These are phyloP conservation scores for Zenarchopterus dispar DNA, from an alignment of 2,797 vertebrate species.

Conservation along the genomic window DNA sequence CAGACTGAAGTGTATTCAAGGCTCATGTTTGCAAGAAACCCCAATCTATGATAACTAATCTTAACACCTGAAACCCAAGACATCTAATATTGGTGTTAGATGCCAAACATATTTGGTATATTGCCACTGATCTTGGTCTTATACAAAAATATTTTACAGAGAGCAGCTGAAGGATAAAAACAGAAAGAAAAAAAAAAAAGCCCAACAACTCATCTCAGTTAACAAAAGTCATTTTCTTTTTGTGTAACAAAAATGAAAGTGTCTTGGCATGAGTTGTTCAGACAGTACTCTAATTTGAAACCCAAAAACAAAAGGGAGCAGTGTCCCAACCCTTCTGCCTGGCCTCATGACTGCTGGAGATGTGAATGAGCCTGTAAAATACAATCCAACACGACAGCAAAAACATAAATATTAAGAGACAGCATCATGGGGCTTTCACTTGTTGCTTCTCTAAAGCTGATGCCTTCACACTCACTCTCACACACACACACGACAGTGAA, in stretches of 20 bases:
- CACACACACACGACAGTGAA: constrained; percentile 1
- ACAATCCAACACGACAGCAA: constrained; percentile 27
- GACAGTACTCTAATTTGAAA: constrained; percentile 11
- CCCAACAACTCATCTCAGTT: constrained; percentile 16
- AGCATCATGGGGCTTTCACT: constrained; percentile 27
- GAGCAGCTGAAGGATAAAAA: constrained; percentile 13
- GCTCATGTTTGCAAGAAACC: constrained; percentile 27
- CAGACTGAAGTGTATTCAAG: constrained; percentile 6
- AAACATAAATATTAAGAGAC: constrained; percentile 61
- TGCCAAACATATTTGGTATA: no score
- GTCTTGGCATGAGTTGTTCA: constrained; percentile 7
- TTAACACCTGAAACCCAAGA: constrained; percentile 9
- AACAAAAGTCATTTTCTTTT: background rate
- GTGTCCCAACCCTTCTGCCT: constrained; percentile 5
- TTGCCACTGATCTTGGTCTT: no score
- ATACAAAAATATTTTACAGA: constrained; percentile 5
- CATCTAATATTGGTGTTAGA: background rate
- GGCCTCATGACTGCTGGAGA: constrained; percentile 9
- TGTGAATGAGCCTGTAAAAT: constrained; percentile 28
- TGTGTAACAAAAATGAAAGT: constrained; percentile 1
- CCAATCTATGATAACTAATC: constrained; percentile 4
- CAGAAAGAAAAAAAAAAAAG: constrained; percentile 5
- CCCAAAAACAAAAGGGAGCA: constrained; percentile 1
- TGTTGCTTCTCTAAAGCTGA: constrained; percentile 18
- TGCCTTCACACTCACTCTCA: constrained; percentile 1